Evolutionary conservation across 2,888 invertebrate species (phyloP), one percentile per base, ranked within the genome.

Genomic region (Clunio marinus): DNA sequence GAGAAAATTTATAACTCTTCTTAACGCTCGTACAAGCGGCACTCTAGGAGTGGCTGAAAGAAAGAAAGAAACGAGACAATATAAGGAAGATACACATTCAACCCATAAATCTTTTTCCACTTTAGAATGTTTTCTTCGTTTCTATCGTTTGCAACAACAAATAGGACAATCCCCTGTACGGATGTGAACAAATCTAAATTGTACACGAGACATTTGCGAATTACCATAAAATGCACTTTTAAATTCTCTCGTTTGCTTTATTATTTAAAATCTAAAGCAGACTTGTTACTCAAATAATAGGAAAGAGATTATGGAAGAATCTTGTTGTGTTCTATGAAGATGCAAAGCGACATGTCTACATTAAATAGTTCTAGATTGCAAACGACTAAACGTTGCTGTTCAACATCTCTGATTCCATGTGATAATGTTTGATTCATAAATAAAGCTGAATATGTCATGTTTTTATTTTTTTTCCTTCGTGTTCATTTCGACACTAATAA

Each of bases 21-120:
- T 46, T 63, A 35, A 57, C 20, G 51, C 17, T 22, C 15, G 10
- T n/a, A 10, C 4, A 41, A 41, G 41, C 41, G 15, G n/a, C 1
- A 13, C 51, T 1, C 2, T 8, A 17, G 2, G n/a, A 57, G 27
- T 15, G 28, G 32, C 20, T 17, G 28, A 10, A 17, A 32, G 35
- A 28, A 27, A 57, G 35, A 15, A 59, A 32, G n/a, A 17, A 35
- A 10, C 13, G 10, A 35, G n/a, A n/a, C 7, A 51, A 24, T 22
- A 59, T 59, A 35, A 59, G 28, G 32, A 10, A 32, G 10, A 32
- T 10, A 59, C 59, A 59, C 59, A 62, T 41, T 35, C 5, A 41
- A 62, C 24, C 41, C 62, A 62, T 62, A 62, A 62, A 62, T 62
- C 62, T 62, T 41, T 62, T 41, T 62, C 24, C 62, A 62, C 62